Evolutionary conservation across 2,888 invertebrate species (phyloP), one percentile per base, ranked within the genome.

Genomic region (Papilio demoleus): DNA sequence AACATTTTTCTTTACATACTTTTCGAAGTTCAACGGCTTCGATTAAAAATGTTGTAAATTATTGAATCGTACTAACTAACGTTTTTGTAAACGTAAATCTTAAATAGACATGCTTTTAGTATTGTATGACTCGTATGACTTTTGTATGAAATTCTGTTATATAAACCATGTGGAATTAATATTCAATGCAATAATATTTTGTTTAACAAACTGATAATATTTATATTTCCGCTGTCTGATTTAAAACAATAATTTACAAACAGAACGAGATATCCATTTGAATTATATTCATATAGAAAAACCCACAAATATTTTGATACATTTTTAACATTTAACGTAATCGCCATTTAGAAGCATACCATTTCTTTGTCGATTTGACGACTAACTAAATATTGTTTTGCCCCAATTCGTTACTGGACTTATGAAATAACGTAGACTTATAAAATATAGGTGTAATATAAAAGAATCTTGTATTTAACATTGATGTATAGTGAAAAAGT

Each of bases 1-100:
- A 65, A 68, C 60, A 64, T 14, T 36, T 59, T 38, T 59, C 36
- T 50, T 17, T 27, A 11, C 53, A 2, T 24, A 19, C 50, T n/a
- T 31, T 60, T 60, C 12, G 4, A 60, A 31, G 38, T 60, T 64
- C 64, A 68, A 60, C 68, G 34, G 59, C 42, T 60, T 50, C 64
- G 24, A 60, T 68, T 60, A 65, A 50, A 60, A 0, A 50, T 60
- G 17, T 14, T 27, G 19, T 63, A 58, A 68, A 27, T 22, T 45
- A 22, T 27, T 53, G 2, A 22, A 27, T 14, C 19, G 40, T 34
- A 45, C 45, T 58, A 42, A 59, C 36, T 58, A 56, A 59, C 36
- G 14, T 17, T 36, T 31, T 31, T 12, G 24, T 34, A 34, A 34
- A 4, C n/a, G 4, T 4, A 58, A 9, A 2, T 14, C 12, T 47